Evolutionary conservation across 2,888 invertebrate genomes (phyloP), one percentile per base, ranked within the genome.

Genomic region (Nemapogon koenigi): DNA sequence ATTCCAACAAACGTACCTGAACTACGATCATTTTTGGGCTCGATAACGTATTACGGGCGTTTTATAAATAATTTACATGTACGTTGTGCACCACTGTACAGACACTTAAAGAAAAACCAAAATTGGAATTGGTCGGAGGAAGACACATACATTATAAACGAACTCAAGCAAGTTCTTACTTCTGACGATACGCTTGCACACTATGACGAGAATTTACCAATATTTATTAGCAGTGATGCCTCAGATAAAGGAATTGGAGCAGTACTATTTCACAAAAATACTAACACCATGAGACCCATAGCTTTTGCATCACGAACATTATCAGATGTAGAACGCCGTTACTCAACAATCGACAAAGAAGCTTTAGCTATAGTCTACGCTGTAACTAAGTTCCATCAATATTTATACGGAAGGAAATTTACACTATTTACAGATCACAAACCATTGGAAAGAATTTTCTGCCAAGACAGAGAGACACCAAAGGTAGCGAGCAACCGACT

Each of bases 341-440:
- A n/a, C n/a, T n/a, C n/a, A n/a, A n/a, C n/a, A n/a, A n/a, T n/a
- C 13, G 29, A 10, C 13, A 3, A 16, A n/a, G 25, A 35, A 11
- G 35, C 16, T 16, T 26, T 35, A 7, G 25, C 16, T 10, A 25
- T 25, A n/a, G 25, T 26, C 2, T 16, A 25, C 13, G 13, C n/a
- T n/a, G n/a, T n/a, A n/a, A n/a, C n/a, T n/a, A n/a, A n/a, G n/a
- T n/a, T n/a, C n/a, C n/a, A n/a, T n/a, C n/a, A n/a, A n/a, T n/a
- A n/a, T n/a, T n/a, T n/a, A n/a, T n/a, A n/a, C n/a, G n/a, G n/a
- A n/a, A n/a, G n/a, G n/a, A n/a, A n/a, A n/a, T n/a, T n/a, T n/a
- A n/a, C n/a, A n/a, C n/a, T n/a, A 14, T 15, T 37, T 7, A 37
- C 28, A 4, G 37, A 37, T 7, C 37, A 29, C 17, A 37, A 37